These are phyloP conservation scores for Drosophila nigricruria DNA, from an alignment of 2,888 invertebrate species.

Conservation along the genomic window DNA sequence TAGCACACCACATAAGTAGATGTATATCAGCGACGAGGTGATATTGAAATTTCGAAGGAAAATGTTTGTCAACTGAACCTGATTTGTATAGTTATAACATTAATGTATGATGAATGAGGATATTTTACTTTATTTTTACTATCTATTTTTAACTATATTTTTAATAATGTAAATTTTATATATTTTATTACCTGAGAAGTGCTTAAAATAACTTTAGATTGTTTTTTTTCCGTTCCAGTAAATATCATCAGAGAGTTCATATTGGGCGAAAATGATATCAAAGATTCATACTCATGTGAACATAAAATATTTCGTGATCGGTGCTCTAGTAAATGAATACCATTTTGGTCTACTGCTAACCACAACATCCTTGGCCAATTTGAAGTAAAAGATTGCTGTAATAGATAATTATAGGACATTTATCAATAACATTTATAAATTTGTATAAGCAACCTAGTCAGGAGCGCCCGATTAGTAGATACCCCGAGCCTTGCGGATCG, in stretches of 20 bases:
- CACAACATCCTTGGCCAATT: slow-evolving; percentile 97
- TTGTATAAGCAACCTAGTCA: too few species aligned
- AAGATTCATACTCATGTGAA: slow-evolving; percentile 95
- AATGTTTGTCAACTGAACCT: too few species aligned
- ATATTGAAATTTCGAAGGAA: too few species aligned
- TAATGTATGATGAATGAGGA: too few species aligned
- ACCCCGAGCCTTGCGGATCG: too few species aligned
- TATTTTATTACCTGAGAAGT: slow-evolving; percentile 91
- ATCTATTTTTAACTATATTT: too few species aligned
- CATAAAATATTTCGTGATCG: slow-evolving; percentile 94
- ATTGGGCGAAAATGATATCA: slow-evolving; percentile 96
- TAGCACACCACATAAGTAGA: too few species aligned
- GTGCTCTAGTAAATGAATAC: slow-evolving; percentile 95
- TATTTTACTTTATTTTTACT: too few species aligned
- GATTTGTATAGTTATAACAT: too few species aligned
- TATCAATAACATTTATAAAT: neutral
- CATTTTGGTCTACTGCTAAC: slow-evolving; percentile 96
- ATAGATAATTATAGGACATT: neutral
- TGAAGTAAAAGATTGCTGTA: slow-evolving; percentile 96
- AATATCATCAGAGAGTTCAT: slow-evolving; percentile 97
- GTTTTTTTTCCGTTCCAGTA: slow-evolving; percentile 95
- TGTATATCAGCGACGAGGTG: too few species aligned
- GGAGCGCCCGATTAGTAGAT: too few species aligned
- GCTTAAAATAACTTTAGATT: slow-evolving; percentile 96
- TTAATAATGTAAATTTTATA: neutral